Evolutionary conservation across 2,113 vertebrate species (phyloP).

Genomic region (Rhynchomys soricoides): DNA sequence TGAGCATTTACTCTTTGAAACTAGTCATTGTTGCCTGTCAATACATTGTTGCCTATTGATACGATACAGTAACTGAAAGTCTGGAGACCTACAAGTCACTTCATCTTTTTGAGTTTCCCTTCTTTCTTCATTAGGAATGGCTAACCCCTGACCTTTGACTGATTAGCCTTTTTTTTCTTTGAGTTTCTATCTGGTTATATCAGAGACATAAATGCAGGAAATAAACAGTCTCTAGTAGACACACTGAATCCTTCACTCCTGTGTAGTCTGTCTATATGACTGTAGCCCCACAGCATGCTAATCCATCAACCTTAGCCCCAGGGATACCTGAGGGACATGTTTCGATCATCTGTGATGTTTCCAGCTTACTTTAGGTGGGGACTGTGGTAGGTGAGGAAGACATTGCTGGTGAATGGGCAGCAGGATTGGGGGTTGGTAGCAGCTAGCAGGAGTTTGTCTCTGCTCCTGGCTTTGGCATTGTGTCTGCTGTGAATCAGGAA

Average conservation of each 20-base stretch:
- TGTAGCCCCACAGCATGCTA: background rate
- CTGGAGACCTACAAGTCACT: constrained; percentile 8
- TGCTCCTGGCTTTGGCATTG: background rate
- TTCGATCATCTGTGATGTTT: background rate
- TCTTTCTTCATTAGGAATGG: constrained; percentile 36
- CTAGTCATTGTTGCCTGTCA: constrained; percentile 25
- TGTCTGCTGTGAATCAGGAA: background rate
- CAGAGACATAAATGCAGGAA: constrained; percentile 23
- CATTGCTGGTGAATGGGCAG: background rate
- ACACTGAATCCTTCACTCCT: background rate
- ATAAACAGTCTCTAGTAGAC: background rate
- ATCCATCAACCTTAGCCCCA: background rate
- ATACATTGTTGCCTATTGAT: constrained; percentile 25
- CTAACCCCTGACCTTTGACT: constrained; percentile 14
- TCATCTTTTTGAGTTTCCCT: constrained; percentile 18
- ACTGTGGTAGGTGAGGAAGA: background rate
- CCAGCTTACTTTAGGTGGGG: background rate
- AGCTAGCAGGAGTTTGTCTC: background rate
- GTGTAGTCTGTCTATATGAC: background rate
- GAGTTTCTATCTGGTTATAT: constrained; percentile 32
- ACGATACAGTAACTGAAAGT: constrained; percentile 26
- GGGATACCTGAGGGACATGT: background rate
- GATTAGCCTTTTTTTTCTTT: background rate
- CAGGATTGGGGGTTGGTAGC: background rate
- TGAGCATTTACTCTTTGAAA: constrained; percentile 41